Percentiles rank a stretch among this genome's conserved stretches.
phyloP scores from a whole-genome alignment of 2,797 vertebrate genomes.

The Sylvia borin region DNA sequence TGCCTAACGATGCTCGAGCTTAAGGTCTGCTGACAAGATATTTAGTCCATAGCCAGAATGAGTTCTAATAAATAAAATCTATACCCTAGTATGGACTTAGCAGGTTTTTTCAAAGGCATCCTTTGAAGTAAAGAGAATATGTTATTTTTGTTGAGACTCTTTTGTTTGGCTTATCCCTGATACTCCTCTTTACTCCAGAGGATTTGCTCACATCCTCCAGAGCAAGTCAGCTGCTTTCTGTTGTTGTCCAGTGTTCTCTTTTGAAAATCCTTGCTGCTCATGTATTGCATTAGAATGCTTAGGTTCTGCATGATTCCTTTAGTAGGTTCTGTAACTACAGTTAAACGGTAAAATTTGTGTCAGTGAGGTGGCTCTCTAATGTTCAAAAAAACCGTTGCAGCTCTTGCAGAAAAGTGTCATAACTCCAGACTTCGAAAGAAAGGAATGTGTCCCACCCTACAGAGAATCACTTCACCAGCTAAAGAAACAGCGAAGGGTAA shows the following conservation, averaged over 20 bases:
- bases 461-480: conserved; percentile 83
- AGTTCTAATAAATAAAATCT: not conserved
- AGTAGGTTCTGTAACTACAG: not conserved
- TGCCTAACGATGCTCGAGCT: not conserved
- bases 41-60: not conserved
- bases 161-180: not conserved
- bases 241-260: not conserved
- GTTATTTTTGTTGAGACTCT: not conserved
- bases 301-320: not conserved
- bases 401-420: conserved; percentile 90
- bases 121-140: not conserved
- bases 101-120: not conserved
- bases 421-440: conserved; percentile 92
- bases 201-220: not conserved
- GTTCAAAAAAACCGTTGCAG: conserved; percentile 70
- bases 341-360: not conserved
- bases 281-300: not conserved
- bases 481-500: conserved; percentile 88
- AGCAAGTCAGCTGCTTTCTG: not conserved
- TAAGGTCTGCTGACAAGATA: not conserved
- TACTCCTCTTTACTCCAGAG: not conserved
- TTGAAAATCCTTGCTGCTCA: not conserved
- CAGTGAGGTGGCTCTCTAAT: not conserved
- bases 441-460: conserved; percentile 85
- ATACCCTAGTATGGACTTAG: not conserved